Base-by-base conservation (phyloP, 2,113 vertebrate species). In the Apteryx mantelli region DNA sequence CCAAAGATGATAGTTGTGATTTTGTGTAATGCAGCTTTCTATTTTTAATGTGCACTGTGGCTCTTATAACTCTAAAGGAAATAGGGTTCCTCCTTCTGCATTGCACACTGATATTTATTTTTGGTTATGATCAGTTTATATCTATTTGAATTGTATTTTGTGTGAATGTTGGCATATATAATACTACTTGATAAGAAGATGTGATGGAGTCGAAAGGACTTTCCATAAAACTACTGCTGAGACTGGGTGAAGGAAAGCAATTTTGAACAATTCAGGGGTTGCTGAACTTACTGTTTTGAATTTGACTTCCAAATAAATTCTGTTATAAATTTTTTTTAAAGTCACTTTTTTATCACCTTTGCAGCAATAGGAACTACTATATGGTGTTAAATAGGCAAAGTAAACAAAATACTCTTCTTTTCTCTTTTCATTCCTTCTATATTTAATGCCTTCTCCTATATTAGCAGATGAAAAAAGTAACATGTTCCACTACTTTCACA, bases 1-100 rank as follows among this genome's bases (percentile, higher is more conserved):
- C 97, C 97, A 97, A 97, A 97, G 97, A 97, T 36, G 78, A 52
- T 86, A 91, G 74, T 91, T 32, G 40, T 88, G 42, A 71, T 96
- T 93, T 91, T 95, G 58, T 95, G 78, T 96, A 63, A 94, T 75
- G 73, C 80, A 88, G 26, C 82, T 69, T 86, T 95, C 34, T 90
- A 8, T 84, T 85, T 90, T 91, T 88, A 52, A 91, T 74, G 55
- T 71, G 55, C 40, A 30, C 32, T 46, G 18, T 38, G 40, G 53
- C 5, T 89, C 81, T 80, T 83, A 38, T 82, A 79, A 56, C 65
- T 85, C 28, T 76, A 40, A 90, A n/a, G 52, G 55, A 93, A 82
- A 68, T 70, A 42, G 8, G 63, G 18, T 81, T 94, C 50, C 63
- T 12, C 22, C 64, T 55, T 84, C 56, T 64, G 86, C 7, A 24